Evolutionary conservation across 2,888 invertebrate genomes (phyloP).

Genomic region (Netelia inedita): DNA sequence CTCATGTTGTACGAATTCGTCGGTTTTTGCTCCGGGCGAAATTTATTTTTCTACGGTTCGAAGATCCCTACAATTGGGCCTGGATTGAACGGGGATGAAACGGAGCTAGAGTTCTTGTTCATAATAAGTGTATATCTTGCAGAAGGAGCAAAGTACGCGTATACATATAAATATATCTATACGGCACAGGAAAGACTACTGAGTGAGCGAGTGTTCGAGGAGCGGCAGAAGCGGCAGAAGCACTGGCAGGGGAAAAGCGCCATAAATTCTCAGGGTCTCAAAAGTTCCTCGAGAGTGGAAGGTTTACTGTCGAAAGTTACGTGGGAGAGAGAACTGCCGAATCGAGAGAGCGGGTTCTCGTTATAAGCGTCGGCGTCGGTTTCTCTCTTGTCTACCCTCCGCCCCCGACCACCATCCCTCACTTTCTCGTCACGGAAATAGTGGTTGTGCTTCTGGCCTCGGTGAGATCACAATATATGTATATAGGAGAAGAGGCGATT

Average conservation of each 20-base stretch:
- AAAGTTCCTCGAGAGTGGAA: conserved; percentile 65
- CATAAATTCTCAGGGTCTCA: conserved; percentile 67
- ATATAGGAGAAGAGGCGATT: conserved; percentile 41
- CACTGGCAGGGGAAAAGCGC: conserved; percentile 52
- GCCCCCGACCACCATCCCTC: not conserved
- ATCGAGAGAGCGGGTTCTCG: conserved; percentile 64
- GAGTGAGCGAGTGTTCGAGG: conserved; percentile 54
- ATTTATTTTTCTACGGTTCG: conserved; percentile 40
- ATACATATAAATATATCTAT: conserved; percentile 9
- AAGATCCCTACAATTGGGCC: conserved; percentile 19
- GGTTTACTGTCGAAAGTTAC: conserved; percentile 69
- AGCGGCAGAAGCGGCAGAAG: conserved; percentile 40
- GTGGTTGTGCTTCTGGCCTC: conserved; percentile 52
- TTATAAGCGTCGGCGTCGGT: conserved; percentile 60
- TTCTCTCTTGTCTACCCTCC: not conserved
- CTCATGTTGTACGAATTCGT: not conserved
- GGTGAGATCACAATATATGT: conserved; percentile 29
- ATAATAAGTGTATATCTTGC: conserved; percentile 54
- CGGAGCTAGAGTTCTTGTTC: conserved; percentile 21
- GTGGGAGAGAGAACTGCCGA: conserved; percentile 63
- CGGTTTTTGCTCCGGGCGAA: conserved; percentile 26
- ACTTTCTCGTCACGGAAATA: conserved; percentile 4
- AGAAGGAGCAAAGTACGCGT: conserved; percentile 23
- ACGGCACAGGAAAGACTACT: conserved; percentile 40
- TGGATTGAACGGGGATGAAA: conserved; percentile 42